These are phyloP conservation scores for Elymnias hypermnestra DNA, from an alignment of 1,140 invertebrate genomes.

Conservation along the genomic window DNA sequence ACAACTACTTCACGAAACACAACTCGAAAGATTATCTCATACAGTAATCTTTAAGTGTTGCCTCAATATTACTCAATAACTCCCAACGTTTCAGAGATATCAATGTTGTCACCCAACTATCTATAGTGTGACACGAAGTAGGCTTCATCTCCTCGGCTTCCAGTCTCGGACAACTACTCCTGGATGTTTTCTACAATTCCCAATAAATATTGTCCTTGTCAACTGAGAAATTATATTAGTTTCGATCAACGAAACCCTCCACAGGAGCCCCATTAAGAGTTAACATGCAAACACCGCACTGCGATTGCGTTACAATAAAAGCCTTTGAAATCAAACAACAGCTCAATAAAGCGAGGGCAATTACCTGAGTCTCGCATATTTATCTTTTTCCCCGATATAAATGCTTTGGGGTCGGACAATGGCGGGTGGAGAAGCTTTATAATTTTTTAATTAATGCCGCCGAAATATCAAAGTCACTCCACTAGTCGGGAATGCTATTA, in stretches of 20 bases:
- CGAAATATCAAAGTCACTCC: constrained; percentile 70
- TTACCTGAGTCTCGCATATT: constrained; percentile 67
- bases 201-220: no score
- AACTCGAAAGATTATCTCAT: no score
- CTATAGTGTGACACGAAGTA: no score
- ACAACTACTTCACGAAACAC: no score
- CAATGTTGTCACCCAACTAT: no score
- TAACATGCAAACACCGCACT: constrained; percentile 14
- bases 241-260: neutral
- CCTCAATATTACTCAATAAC: no score
- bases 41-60: no score
- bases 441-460: constrained; percentile 73
- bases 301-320: constrained; percentile 38
- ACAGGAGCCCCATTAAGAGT: constrained; percentile 1
- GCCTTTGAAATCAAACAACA: constrained; percentile 66
- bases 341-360: constrained; percentile 61
- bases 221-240: neutral
- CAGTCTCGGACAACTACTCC: no score
- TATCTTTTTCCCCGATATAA: constrained; percentile 67
- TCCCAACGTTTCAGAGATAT: no score
- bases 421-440: constrained; percentile 57
- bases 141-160: no score
- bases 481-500: constrained; percentile 61
- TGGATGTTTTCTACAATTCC: no score
- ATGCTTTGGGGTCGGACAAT: constrained; percentile 61